Percentiles rank a stretch among this genome's conserved stretches.
phyloP scores from a whole-genome alignment of 2,797 vertebrate genomes.

The Gobionotothen gibberifrons region DNA sequence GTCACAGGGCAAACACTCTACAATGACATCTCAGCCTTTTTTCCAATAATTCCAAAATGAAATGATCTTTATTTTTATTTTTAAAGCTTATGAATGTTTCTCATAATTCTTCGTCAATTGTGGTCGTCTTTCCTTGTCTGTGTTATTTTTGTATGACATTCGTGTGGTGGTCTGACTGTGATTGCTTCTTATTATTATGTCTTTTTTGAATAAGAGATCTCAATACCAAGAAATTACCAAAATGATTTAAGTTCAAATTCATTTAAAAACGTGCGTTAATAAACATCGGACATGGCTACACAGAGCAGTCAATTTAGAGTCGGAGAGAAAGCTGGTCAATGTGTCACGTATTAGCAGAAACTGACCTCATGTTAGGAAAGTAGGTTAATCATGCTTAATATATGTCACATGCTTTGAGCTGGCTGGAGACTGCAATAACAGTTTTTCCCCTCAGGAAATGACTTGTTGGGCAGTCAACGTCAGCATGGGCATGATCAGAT shows the following conservation, averaged over 20 bases:
- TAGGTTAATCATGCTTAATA: constrained; percentile 33
- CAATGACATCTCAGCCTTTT: no score
- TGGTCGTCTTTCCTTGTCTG: not conserved
- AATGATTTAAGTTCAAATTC: not conserved
- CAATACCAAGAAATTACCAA: not conserved
- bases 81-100: not conserved
- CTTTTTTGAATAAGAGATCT: not conserved
- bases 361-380: not conserved
- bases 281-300: not conserved
- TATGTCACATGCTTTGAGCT: constrained; percentile 52
- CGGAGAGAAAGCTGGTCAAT: not conserved
- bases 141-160: not conserved
- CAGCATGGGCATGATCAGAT: not conserved
- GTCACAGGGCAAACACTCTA: no score
- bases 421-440: not conserved
- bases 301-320: not conserved
- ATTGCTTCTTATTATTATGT: not conserved
- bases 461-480: not conserved
- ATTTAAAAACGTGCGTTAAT: no score
- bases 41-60: no score
- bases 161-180: not conserved
- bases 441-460: constrained; percentile 6
- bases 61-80: not conserved
- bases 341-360: constrained; percentile 1
- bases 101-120: not conserved